Evolutionary conservation across 2,797 vertebrate genomes (phyloP).

Genomic region (Gymnocypris eckloni): DNA sequence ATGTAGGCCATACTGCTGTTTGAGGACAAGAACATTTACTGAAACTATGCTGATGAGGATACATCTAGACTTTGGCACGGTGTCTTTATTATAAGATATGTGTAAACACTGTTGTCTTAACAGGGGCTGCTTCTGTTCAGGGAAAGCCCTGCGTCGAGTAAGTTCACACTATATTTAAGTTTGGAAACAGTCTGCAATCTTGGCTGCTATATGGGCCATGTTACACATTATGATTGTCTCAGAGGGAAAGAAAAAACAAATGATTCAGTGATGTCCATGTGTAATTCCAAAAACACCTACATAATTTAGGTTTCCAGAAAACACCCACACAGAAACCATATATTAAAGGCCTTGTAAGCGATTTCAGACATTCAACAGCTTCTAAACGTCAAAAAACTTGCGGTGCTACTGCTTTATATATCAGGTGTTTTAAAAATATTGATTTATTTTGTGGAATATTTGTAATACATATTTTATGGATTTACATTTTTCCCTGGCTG

Average conservation of each 20-base stretch:
- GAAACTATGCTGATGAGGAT: constrained; percentile 29
- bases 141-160: constrained; percentile 6
- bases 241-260: constrained; percentile 6
- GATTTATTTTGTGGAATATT: background rate
- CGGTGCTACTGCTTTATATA: background rate
- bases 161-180: constrained; percentile 7
- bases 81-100: constrained; percentile 20
- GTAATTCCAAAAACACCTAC: constrained; percentile 22
- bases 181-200: constrained; percentile 8
- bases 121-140: constrained; percentile 15
- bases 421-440: background rate
- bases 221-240: constrained; percentile 19
- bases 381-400: background rate
- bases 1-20: constrained; percentile 50
- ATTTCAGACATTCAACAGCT: background rate
- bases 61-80: constrained; percentile 9
- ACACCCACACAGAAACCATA: constrained; percentile 15
- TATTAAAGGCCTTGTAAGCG: background rate
- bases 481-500: background rate
- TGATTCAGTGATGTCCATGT: background rate
- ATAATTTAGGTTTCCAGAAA: constrained; percentile 26
- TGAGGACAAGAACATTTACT: constrained; percentile 25
- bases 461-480: too few species aligned
- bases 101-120: constrained; percentile 32
- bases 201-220: constrained; percentile 11